These are phyloP conservation scores for Champsocephalus gunnari DNA, from an alignment of 2,797 vertebrate genomes.

Conservation along the genomic window DNA sequence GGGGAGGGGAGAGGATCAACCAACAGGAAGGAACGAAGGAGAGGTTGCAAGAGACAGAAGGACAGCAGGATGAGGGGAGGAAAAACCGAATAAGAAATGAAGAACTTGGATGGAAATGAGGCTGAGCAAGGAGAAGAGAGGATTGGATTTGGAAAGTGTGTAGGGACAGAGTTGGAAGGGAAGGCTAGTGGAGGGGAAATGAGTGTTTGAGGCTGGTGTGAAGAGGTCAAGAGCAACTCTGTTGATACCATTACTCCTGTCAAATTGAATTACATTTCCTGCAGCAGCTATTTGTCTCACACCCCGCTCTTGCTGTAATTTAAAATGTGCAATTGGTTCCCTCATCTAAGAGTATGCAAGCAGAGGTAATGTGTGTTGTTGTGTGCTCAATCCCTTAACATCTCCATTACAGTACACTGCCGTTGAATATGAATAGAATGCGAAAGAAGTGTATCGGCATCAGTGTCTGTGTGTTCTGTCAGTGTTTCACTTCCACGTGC, in stretches of 20 bases:
- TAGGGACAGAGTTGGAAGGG: constrained; percentile 41
- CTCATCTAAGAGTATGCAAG: constrained; percentile 13
- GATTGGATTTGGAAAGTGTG: constrained; percentile 33
- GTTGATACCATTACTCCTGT: constrained; percentile 65
- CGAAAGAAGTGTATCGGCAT: background rate
- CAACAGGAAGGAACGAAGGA: constrained; percentile 38
- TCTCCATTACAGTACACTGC: background rate
- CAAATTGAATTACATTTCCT: constrained; percentile 54
- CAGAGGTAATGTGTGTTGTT: background rate
- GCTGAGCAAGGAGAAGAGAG: constrained; percentile 18
- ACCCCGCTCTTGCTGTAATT: background rate
- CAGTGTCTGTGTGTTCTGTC: constrained; percentile 19
- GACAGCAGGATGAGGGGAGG: constrained; percentile 55
- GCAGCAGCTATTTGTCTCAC: constrained; percentile 48
- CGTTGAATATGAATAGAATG: constrained; percentile 10
- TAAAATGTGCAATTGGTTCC: constrained; percentile 18
- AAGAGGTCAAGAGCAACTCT: constrained; percentile 64
- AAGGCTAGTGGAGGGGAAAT: constrained; percentile 47
- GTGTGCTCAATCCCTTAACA: background rate
- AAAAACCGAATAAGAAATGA: constrained; percentile 52
- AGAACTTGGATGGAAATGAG: constrained; percentile 43
- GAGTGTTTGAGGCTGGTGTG: constrained; percentile 61
- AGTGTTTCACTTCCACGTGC: constrained; percentile 36
- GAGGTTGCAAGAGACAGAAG: constrained; percentile 54
- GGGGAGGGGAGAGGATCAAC: constrained; percentile 36